These are phyloP conservation scores for Hipparchia semele DNA, from an alignment of 2,888 invertebrate species.

Conservation along the genomic window DNA sequence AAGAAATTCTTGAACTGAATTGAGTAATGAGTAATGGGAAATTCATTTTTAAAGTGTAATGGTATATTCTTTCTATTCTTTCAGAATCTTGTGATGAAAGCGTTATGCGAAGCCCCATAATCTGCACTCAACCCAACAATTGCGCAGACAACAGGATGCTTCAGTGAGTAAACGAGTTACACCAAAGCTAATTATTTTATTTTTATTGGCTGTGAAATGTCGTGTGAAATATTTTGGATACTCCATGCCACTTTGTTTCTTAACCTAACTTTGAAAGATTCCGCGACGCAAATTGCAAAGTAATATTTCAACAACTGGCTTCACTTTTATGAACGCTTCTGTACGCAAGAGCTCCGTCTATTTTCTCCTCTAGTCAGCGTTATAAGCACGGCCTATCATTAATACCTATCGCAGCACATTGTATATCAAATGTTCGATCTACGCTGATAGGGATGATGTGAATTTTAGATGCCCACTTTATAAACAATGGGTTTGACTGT, in stretches of 20 bases:
- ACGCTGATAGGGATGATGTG: constrained; percentile 21
- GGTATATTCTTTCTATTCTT: too few relatives aligned
- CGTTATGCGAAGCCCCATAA: too few relatives aligned
- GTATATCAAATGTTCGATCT: constrained; percentile 30
- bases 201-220: neutral
- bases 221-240: too few relatives aligned
- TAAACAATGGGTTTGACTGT: constrained; percentile 13
- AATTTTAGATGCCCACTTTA: constrained; percentile 27
- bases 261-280: neutral
- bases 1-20: too few relatives aligned
- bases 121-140: too few relatives aligned
- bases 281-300: neutral
- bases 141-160: too few relatives aligned
- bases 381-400: constrained; percentile 25
- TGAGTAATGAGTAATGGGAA: too few relatives aligned
- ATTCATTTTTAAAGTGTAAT: too few relatives aligned
- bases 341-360: neutral
- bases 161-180: too few relatives aligned
- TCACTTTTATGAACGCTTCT: neutral
- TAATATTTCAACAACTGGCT: neutral
- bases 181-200: neutral
- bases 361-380: neutral
- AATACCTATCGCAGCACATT: constrained; percentile 27
- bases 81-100: too few relatives aligned
- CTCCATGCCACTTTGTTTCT: too few relatives aligned